Conservation (phyloP, 2,888 invertebrate genomes). For the Parnassius mnemosyne region DNA sequence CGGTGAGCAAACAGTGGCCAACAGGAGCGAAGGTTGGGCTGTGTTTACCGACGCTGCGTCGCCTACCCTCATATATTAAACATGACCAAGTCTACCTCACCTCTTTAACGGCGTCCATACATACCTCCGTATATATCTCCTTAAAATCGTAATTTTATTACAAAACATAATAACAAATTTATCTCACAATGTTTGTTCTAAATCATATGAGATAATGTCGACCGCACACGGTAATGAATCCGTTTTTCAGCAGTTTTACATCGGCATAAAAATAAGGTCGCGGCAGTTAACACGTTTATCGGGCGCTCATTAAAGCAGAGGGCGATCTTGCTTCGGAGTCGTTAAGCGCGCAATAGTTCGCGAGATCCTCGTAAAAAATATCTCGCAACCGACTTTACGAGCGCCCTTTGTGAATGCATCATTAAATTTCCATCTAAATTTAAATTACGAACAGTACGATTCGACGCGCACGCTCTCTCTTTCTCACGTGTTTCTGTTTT, state of each 20-base stretch:
- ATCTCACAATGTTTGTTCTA: constrained; percentile 30
- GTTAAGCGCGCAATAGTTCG: constrained; percentile 81
- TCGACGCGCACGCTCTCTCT: constrained; percentile 60
- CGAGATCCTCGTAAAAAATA: constrained; percentile 81
- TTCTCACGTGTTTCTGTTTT: constrained; percentile 79
- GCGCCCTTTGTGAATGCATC: constrained; percentile 80
- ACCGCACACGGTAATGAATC: constrained; percentile 70
- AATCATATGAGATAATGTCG: constrained; percentile 36
- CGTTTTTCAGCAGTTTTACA: constrained; percentile 78
- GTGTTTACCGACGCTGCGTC: constrained; percentile 75
- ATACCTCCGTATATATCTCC: constrained; percentile 36
- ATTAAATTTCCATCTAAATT: constrained; percentile 81
- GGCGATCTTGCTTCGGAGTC: constrained; percentile 80
- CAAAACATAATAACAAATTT: constrained; percentile 38
- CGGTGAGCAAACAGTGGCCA: constrained; percentile 73
- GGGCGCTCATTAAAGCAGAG: constrained; percentile 80
- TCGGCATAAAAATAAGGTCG: constrained; percentile 79
- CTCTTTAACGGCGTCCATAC: constrained; percentile 42
- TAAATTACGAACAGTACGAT: constrained; percentile 77
- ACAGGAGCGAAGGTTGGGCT: constrained; percentile 70
- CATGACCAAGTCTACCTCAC: constrained; percentile 62
- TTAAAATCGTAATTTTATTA: constrained; percentile 35
- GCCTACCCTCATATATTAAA: constrained; percentile 79
- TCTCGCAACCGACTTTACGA: constrained; percentile 80
- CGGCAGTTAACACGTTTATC: constrained; percentile 80